Conservation (phyloP, 2,797 vertebrate species). For the Carduelis carduelis region DNA sequence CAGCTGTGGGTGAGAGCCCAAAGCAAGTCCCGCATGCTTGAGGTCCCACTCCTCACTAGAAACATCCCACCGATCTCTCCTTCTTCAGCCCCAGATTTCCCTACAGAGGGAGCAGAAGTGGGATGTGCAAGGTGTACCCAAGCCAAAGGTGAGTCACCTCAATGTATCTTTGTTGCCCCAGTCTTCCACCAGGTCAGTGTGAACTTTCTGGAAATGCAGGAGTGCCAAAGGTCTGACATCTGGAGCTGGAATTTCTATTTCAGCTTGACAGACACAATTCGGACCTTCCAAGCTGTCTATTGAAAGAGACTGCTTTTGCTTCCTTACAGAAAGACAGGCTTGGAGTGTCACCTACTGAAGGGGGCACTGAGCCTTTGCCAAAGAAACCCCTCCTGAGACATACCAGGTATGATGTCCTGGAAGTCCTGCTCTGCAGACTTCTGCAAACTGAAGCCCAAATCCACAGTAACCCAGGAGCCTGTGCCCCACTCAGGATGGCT, state of each 20-base stretch:
- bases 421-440: neutral
- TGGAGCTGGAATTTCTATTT: neutral
- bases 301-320: neutral
- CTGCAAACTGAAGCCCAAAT: neutral
- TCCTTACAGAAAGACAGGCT: neutral
- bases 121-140: neutral
- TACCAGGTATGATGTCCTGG: neutral
- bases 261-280: neutral
- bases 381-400: neutral
- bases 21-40: neutral
- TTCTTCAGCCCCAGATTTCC: neutral
- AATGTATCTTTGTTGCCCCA: too few relatives aligned
- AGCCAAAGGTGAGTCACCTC: neutral
- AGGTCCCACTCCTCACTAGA: neutral
- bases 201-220: neutral
- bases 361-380: neutral
- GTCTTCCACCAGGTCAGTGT: neutral
- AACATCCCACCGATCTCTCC: neutral
- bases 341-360: neutral
- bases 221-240: neutral
- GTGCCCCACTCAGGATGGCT: conserved; percentile 37
- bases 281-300: neutral
- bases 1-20: neutral
- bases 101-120: neutral
- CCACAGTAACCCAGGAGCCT: neutral